A percentile compares a stretch with the other conserved stretches of the same genome.
These are phyloP conservation scores for Muschampia plurimacula DNA, from an alignment of 2,888 invertebrate species.

Conservation along the genomic window DNA sequence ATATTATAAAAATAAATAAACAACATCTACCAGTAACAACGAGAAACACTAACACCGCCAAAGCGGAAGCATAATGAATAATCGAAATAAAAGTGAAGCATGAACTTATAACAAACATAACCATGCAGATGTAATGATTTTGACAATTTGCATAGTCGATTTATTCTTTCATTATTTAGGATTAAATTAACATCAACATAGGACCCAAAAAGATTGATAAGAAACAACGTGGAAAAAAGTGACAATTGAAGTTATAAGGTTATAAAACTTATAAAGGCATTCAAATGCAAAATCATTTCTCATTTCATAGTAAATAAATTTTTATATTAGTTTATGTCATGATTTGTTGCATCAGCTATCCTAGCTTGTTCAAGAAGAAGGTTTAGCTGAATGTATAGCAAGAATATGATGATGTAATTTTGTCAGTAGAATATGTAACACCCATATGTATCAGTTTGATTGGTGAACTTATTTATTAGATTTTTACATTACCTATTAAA, in stretches of 20 bases:
- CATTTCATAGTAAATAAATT: too few relatives aligned
- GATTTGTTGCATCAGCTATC: not conserved
- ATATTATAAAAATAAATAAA: not conserved
- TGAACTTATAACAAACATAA: slow-evolving; percentile 42
- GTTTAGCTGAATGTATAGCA: not conserved
- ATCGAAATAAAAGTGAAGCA: slow-evolving; percentile 34
- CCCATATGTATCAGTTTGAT: not conserved
- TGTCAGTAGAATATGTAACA: not conserved
- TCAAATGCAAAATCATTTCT: too few relatives aligned
- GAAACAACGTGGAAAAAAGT: too few relatives aligned
- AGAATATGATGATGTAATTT: not conserved
- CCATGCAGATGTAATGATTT: slow-evolving; percentile 49
- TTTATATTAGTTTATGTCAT: not conserved
- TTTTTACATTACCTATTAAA: too few relatives aligned
- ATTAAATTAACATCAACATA: too few relatives aligned
- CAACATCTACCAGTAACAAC: not conserved
- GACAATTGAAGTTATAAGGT: too few relatives aligned
- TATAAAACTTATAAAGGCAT: too few relatives aligned
- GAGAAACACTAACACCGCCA: slow-evolving; percentile 47
- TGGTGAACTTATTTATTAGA: too few relatives aligned
- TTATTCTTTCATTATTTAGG: not conserved
- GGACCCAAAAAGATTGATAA: too few relatives aligned
- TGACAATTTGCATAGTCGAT: not conserved
- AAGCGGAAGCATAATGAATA: slow-evolving; percentile 64
- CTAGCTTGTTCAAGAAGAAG: slow-evolving; percentile 10